Base-by-base conservation (phyloP, 2,888 invertebrate species). In the Morpho achilles region DNA sequence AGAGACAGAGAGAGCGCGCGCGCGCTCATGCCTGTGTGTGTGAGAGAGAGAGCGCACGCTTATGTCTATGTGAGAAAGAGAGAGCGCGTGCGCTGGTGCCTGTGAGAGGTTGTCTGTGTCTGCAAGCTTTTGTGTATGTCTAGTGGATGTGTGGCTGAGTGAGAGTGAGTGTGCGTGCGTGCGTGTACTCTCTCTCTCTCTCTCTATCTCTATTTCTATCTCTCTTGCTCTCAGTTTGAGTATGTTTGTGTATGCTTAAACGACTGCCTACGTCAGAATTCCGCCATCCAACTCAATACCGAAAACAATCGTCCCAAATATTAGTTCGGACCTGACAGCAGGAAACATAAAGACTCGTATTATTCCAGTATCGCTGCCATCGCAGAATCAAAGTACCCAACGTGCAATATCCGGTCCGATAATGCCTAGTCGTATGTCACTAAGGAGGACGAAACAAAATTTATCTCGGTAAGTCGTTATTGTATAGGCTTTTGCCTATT, bases 371-470 rank as follows among this genome's bases (percentile, higher is more conserved):
- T 75, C 80, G 5, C 48, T 68, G 0, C 69, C 71, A 3, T 79
- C 6, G 61, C 71, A 16, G 74, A 82, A 49, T 72, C 76, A n/a
- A 22, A 57, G 2, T 22, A 8, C 49, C 40, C 54, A 22, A 10
- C 9, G 42, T 22, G 3, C 60, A 50, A 53, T 69, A 0, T 67
- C 54, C 23, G 75, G 82, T 0, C 84, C 80, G 0, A 53, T 80
- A 0, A 88, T 89, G 88, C 80, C 86, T 2, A 69, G 77, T 7
- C 69, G 88, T 0, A 89, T 89, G 88, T 88, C 88, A 0, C 50
- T 89, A 4, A 63, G 88, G 0, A 64, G 87, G 0, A 87, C 87
- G 0, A 88, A 88, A 22, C 69, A 63, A 9, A 50, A 68, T 0
- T 10, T 42, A 8, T 22, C 53, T 44, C 46, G 44, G 72, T 73